phyloP scores from a whole-genome alignment of 2,797 vertebrate genomes.

The Mormyrus hasselquistii region DNA sequence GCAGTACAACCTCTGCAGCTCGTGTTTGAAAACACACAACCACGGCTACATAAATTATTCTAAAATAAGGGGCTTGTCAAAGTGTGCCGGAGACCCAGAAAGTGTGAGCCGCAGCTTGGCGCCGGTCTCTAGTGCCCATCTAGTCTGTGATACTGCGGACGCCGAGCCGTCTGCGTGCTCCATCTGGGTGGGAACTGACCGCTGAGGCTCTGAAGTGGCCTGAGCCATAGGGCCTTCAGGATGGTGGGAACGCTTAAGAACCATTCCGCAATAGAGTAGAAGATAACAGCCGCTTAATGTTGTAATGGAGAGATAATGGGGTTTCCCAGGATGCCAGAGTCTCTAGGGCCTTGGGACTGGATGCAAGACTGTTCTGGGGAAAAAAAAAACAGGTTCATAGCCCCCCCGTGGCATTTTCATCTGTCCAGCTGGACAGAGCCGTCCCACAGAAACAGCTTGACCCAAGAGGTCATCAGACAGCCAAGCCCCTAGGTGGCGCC shows the following conservation, averaged over 20 bases:
- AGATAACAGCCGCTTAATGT: neutral
- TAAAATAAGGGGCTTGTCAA: neutral
- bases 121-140: neutral
- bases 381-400: neutral
- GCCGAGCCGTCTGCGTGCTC: neutral
- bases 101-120: neutral
- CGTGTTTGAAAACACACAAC: neutral
- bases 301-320: neutral
- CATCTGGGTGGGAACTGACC: neutral
- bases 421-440: neutral
- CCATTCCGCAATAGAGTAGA: neutral
- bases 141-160: neutral
- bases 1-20: neutral
- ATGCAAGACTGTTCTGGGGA: neutral
- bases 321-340: neutral
- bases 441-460: neutral
- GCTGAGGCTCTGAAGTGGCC: neutral
- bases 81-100: neutral
- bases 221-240: neutral
- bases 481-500: neutral
- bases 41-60: neutral
- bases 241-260: conserved; percentile 13
- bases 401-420: neutral
- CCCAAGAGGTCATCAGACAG: neutral
- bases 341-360: neutral